A percentile compares a stretch with the other conserved stretches of the same genome.
These are phyloP conservation scores for Pantelozetes paolii DNA, from an alignment of 2,888 invertebrate genomes.

Conservation along the genomic window DNA sequence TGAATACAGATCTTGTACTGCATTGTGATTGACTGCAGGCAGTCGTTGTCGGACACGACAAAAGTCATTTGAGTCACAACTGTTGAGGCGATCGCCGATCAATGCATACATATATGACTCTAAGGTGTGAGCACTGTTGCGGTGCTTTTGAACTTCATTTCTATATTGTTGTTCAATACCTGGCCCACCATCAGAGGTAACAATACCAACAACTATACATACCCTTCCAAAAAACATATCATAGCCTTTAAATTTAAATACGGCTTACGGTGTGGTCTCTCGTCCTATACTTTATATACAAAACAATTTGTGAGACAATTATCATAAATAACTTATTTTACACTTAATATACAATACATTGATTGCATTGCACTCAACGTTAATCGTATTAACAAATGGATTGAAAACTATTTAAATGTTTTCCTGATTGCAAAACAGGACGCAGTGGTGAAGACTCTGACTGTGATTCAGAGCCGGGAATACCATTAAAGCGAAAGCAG, in stretches of 20 bases:
- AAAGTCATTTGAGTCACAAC: slow-evolving; percentile 41
- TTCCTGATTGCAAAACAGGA: slow-evolving; percentile 51
- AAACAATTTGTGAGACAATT: background rate
- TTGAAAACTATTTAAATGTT: too few species aligned
- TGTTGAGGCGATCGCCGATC: slow-evolving; percentile 39
- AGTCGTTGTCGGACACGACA: slow-evolving; percentile 43
- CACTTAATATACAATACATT: too few species aligned
- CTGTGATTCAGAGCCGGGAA: slow-evolving; percentile 84
- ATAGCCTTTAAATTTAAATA: background rate
- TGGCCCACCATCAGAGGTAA: slow-evolving; percentile 26
- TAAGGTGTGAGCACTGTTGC: slow-evolving; percentile 47
- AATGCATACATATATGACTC: slow-evolving; percentile 43
- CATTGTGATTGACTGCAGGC: slow-evolving; percentile 40
- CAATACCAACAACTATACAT: slow-evolving; percentile 7
- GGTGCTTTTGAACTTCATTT: slow-evolving; percentile 40
- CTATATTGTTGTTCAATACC: slow-evolving; percentile 23
- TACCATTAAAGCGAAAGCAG: slow-evolving; percentile 82
- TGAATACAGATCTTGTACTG: background rate
- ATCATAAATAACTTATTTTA: too few species aligned
- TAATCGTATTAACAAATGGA: too few species aligned
- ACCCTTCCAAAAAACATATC: background rate
- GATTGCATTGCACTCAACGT: too few species aligned
- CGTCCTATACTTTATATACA: background rate
- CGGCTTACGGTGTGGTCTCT: background rate
- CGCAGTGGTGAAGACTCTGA: slow-evolving; percentile 62